These are phyloP conservation scores for Liasis olivaceus DNA, from an alignment of 2,797 vertebrate genomes.

Conservation along the genomic window DNA sequence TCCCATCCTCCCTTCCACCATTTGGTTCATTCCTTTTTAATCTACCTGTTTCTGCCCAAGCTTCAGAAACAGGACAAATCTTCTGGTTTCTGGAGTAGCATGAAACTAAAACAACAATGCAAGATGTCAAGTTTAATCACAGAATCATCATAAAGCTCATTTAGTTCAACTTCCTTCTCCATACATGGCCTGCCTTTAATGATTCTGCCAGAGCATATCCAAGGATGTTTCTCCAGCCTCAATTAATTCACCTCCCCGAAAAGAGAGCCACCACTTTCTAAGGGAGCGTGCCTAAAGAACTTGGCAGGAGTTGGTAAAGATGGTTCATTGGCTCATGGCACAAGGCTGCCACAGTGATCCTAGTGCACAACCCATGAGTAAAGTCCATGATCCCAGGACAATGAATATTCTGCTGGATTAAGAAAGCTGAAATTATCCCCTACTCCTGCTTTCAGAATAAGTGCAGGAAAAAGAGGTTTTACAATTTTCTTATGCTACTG, in stretches of 20 bases:
- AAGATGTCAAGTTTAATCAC: background rate
- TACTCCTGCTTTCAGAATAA: background rate
- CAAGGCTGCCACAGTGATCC: background rate
- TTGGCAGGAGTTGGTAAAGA: background rate
- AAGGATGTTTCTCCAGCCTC: background rate
- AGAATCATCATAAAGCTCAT: background rate
- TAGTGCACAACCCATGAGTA: background rate
- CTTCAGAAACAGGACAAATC: background rate
- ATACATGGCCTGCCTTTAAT: background rate
- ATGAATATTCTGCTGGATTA: background rate
- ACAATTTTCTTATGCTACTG: background rate
- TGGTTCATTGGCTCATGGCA: background rate
- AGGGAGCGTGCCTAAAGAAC: background rate
- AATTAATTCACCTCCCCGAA: background rate
- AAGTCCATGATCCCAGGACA: background rate
- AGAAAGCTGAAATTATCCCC: background rate
- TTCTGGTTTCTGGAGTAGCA: background rate
- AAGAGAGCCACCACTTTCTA: background rate
- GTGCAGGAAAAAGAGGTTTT: background rate
- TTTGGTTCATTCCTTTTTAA: background rate
- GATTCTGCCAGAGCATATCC: background rate
- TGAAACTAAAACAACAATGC: background rate
- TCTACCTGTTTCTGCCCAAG: background rate
- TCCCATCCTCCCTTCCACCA: background rate
- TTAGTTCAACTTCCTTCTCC: background rate